Evolutionary conservation across 2,888 invertebrate genomes (phyloP).

Genomic region (Drosophila antonietae): DNA sequence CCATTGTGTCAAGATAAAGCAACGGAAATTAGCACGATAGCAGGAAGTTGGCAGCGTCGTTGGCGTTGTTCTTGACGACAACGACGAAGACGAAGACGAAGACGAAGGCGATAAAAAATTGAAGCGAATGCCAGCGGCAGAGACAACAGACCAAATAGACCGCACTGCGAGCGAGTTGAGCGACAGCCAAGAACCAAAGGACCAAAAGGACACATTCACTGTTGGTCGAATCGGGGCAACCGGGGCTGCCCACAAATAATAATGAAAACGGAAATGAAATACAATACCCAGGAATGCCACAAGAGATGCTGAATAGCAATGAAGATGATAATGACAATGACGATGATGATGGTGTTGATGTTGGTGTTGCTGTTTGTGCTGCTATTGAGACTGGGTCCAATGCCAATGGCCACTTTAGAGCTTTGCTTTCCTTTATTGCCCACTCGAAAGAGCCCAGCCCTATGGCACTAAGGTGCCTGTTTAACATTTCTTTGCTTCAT

Average conservation of each 20-base stretch:
- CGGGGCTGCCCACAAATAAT: constrained; percentile 76
- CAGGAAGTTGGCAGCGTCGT: constrained; percentile 82
- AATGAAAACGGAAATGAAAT: constrained; percentile 83
- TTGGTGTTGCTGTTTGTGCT: constrained; percentile 3
- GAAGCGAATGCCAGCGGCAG: constrained; percentile 43
- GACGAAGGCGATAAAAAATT: constrained; percentile 47
- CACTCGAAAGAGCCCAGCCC: constrained; percentile 13
- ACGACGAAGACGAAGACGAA: constrained; percentile 32
- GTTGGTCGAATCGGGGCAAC: constrained; percentile 29
- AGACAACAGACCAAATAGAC: constrained; percentile 25
- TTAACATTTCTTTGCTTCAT: constrained; percentile 3
- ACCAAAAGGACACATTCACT: constrained; percentile 37
- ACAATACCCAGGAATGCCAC: constrained; percentile 77
- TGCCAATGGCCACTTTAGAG: constrained; percentile 48
- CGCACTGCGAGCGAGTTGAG: constrained; percentile 52
- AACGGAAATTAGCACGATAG: constrained; percentile 84
- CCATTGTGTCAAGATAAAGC: constrained; percentile 84
- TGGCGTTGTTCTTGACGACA: constrained; percentile 71
- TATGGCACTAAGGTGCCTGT: constrained; percentile 10
- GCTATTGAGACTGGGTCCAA: constrained; percentile 16
- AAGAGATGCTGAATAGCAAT: constrained; percentile 56
- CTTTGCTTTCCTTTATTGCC: constrained; percentile 22
- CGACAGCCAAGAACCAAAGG: constrained; percentile 36
- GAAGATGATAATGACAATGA: constrained; percentile 17
- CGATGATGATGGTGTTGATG: not conserved